phyloP scores from a whole-genome alignment of 2,888 invertebrate genomes.

The Opisthograptis luteolata region DNA sequence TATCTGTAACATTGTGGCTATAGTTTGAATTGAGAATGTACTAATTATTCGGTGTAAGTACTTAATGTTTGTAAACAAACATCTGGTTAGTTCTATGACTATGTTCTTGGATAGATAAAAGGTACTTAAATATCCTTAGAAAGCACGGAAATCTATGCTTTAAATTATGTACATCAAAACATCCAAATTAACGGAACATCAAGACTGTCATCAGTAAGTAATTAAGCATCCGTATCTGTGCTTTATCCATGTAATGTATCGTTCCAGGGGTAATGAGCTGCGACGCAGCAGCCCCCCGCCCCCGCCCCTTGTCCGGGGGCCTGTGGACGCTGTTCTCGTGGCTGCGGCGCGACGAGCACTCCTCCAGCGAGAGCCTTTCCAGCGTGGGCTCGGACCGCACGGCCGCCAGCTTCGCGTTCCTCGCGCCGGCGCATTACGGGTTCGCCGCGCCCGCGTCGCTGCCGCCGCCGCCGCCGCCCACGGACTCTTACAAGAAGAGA shows the following conservation, averaged over 20 bases:
- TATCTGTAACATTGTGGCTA: not conserved
- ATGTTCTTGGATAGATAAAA: too few relatives aligned
- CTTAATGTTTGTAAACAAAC: conserved; percentile 19
- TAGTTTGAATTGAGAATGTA: not conserved
- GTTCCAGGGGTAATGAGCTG: conserved; percentile 74
- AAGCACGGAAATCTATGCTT: too few relatives aligned
- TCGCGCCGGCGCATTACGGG: conserved; percentile 82
- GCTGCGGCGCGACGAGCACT: conserved; percentile 86
- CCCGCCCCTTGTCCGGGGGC: conserved; percentile 76
- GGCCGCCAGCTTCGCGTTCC: conserved; percentile 89
- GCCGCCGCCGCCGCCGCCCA: conserved; percentile 83
- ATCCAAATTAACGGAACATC: not conserved
- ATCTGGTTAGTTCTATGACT: not conserved
- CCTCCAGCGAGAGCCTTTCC: conserved; percentile 83
- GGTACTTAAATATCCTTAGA: too few relatives aligned
- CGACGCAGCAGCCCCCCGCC: conserved; percentile 61
- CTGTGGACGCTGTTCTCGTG: conserved; percentile 88
- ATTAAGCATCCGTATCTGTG: not conserved
- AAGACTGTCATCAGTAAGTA: not conserved
- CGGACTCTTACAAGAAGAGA: conserved; percentile 86
- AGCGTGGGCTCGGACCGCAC: conserved; percentile 89
- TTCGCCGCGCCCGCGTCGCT: conserved; percentile 66
- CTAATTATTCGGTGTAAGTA: conserved; percentile 1
- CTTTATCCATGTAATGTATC: not conserved
- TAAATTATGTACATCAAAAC: too few relatives aligned